Conservation (phyloP, 2,888 invertebrate genomes). For the Ormyrus nitidulus region DNA sequence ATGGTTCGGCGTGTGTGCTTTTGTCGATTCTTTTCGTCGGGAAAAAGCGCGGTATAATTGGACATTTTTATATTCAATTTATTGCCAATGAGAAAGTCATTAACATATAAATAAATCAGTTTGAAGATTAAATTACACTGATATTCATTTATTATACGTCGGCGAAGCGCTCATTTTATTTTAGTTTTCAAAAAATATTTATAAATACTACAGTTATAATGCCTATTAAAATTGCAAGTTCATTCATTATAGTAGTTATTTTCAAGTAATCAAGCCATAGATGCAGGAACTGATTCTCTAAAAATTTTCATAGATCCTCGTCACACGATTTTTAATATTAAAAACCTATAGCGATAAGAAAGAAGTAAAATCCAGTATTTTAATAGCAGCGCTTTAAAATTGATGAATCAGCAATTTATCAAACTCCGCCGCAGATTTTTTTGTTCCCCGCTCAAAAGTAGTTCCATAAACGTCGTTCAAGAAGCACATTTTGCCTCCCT, state of each 20-base stretch:
- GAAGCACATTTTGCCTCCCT: neutral
- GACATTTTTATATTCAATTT: slow-evolving; percentile 31
- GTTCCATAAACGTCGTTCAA: slow-evolving; percentile 40
- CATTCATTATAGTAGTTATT: too few species aligned
- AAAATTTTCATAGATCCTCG: too few species aligned
- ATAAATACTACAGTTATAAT: too few species aligned
- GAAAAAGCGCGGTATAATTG: slow-evolving; percentile 30
- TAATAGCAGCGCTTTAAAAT: slow-evolving; percentile 51
- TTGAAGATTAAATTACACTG: too few species aligned
- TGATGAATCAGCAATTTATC: slow-evolving; percentile 53
- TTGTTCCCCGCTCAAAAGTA: slow-evolving; percentile 28
- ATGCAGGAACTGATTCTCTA: too few species aligned
- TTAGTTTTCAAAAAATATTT: too few species aligned
- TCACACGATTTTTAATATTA: slow-evolving; percentile 35
- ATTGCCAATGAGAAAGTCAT: slow-evolving; percentile 2
- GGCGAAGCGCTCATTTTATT: too few species aligned
- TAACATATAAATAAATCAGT: slow-evolving; percentile 26
- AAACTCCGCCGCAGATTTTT: slow-evolving; percentile 24
- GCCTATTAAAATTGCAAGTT: too few species aligned
- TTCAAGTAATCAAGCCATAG: too few species aligned
- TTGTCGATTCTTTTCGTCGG: neutral
- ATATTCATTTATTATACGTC: too few species aligned
- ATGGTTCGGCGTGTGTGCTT: neutral
- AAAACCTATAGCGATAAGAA: slow-evolving; percentile 28
- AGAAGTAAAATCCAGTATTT: slow-evolving; percentile 11